phyloP scores from a whole-genome alignment of 2,113 vertebrate species.

The Ciconia maguari region DNA sequence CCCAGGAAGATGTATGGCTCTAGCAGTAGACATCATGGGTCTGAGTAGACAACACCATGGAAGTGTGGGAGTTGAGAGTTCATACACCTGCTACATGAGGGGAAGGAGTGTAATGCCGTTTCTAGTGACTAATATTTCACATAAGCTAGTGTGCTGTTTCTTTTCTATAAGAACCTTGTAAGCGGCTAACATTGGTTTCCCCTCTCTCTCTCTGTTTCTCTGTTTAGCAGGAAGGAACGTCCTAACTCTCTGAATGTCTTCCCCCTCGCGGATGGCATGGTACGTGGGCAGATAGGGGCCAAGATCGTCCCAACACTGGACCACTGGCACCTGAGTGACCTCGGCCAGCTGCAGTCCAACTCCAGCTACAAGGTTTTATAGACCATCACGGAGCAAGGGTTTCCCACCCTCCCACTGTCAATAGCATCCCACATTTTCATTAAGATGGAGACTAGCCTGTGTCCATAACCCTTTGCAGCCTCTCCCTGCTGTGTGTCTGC shows the following conservation, averaged over 20 bases:
- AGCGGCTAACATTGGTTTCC: not conserved
- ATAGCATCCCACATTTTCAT: constrained; percentile 3
- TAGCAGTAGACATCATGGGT: not conserved
- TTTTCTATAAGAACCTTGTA: not conserved
- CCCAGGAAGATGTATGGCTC: not conserved
- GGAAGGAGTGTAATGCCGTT: not conserved
- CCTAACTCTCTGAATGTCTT: constrained; percentile 94
- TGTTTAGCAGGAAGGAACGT: constrained; percentile 90
- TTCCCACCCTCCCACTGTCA: not conserved
- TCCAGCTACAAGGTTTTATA: constrained; percentile 94
- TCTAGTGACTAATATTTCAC: not conserved
- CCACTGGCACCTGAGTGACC: constrained; percentile 94
- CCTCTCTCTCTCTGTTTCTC: not conserved
- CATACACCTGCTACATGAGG: not conserved
- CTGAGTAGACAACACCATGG: not conserved
- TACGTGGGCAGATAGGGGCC: constrained; percentile 94
- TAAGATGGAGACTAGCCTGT: constrained; percentile 9
- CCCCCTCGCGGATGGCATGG: constrained; percentile 91
- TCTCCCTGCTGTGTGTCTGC: not conserved
- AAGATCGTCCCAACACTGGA: constrained; percentile 87
- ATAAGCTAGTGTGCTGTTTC: not conserved
- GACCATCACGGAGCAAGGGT: constrained; percentile 62
- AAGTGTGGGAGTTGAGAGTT: not conserved
- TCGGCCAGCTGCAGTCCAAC: constrained; percentile 88
- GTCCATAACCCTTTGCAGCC: constrained; percentile 65